A percentile compares a stretch with the other conserved stretches of the same genome.
These are phyloP conservation scores for Gadus macrocephalus DNA, from an alignment of 2,113 vertebrate species.

Conservation along the genomic window DNA sequence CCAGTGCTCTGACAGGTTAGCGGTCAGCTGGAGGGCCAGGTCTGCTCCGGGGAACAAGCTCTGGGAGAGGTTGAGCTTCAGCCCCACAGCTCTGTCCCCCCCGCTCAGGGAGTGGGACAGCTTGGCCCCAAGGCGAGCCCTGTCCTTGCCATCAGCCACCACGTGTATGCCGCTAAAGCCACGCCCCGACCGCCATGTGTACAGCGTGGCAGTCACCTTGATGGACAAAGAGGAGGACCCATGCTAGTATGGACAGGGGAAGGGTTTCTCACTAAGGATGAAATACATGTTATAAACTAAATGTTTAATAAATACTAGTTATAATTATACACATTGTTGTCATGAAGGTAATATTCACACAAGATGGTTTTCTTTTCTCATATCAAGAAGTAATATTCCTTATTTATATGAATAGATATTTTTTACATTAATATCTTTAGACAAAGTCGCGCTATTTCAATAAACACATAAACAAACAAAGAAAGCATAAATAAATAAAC, in stretches of 20 bases:
- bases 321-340: too few relatives aligned
- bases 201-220: slow-evolving; percentile 66
- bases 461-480: neutral
- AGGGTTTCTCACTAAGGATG: too few relatives aligned
- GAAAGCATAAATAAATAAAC: neutral
- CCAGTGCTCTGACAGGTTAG: slow-evolving; percentile 75
- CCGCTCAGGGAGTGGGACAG: slow-evolving; percentile 50
- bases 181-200: slow-evolving; percentile 35
- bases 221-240: neutral
- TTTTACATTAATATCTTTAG: neutral
- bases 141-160: slow-evolving; percentile 54
- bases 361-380: too few relatives aligned
- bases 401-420: too few relatives aligned
- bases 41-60: slow-evolving; percentile 51
- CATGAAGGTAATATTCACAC: too few relatives aligned
- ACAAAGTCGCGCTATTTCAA: neutral
- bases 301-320: too few relatives aligned
- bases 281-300: too few relatives aligned
- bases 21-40: slow-evolving; percentile 61
- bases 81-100: slow-evolving; percentile 35
- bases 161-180: slow-evolving; percentile 65
- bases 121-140: slow-evolving; percentile 60
- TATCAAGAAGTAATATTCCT: too few relatives aligned
- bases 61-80: slow-evolving; percentile 69
- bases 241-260: too few relatives aligned